Evolutionary conservation across 2,113 vertebrate species (phyloP).

Genomic region (Alligator mississippiensis): DNA sequence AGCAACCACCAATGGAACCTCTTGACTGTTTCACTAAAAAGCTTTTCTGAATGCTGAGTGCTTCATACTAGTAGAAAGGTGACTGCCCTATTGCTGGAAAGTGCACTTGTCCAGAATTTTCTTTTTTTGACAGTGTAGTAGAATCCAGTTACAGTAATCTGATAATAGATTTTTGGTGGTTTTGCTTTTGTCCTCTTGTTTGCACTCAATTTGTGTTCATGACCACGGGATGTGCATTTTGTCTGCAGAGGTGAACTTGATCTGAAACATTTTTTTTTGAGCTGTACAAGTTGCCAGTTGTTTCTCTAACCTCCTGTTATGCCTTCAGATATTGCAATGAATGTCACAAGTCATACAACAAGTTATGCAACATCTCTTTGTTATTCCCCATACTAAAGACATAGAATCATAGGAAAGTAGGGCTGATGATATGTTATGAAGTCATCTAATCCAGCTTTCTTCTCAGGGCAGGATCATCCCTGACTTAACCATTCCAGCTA

Average conservation of each 20-base stretch:
- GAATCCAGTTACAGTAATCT: not conserved
- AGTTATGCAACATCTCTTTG: too few species aligned
- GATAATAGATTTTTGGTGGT: not conserved
- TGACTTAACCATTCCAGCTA: too few species aligned
- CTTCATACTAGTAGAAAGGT: not conserved
- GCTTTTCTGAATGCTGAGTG: not conserved
- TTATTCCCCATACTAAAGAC: too few species aligned
- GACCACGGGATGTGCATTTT: not conserved
- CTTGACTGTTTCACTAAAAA: not conserved
- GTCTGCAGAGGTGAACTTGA: not conserved
- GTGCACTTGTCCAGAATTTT: not conserved
- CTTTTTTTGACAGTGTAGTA: not conserved
- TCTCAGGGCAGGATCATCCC: too few species aligned
- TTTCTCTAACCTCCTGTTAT: constrained; percentile 33
- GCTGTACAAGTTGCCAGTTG: not conserved
- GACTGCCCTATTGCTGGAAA: not conserved
- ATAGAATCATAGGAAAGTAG: too few species aligned
- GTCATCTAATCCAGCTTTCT: too few species aligned
- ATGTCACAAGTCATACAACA: not conserved
- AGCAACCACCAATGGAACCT: not conserved
- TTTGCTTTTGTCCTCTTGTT: not conserved
- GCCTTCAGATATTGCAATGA: not conserved
- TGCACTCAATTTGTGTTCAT: not conserved
- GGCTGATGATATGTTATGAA: too few species aligned
- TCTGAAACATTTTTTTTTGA: not conserved